Conservation (phyloP, 2,797 vertebrate species). For the Chrysocyon brachyurus region DNA sequence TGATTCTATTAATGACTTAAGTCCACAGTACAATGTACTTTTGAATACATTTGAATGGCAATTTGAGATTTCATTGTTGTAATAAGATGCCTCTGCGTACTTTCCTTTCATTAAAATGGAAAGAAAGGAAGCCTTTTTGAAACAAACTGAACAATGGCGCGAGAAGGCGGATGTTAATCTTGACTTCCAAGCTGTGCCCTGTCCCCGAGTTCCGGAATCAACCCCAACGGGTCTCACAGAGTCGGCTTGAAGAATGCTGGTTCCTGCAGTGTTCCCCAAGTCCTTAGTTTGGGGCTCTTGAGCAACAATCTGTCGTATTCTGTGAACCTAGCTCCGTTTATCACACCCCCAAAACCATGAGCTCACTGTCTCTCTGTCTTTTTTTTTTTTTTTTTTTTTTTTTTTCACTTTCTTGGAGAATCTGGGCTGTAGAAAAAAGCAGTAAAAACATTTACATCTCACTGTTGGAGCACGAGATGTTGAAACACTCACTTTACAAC, state of each 20-base stretch:
- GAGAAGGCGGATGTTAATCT: neutral
- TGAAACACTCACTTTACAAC: slow-evolving; percentile 35
- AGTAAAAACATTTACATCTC: slow-evolving; percentile 38
- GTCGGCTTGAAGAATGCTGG: too few species aligned
- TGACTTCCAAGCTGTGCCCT: neutral
- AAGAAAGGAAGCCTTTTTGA: neutral
- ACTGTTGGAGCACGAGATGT: neutral
- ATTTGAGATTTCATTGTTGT: neutral
- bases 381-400: neutral
- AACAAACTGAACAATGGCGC: neutral
- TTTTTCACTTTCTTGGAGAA: neutral
- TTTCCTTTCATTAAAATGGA: neutral
- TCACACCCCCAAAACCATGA: neutral
- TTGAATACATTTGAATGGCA: neutral
- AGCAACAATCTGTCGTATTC: rapidly evolving
- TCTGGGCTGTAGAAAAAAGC: neutral
- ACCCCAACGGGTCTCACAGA: rapidly evolving
- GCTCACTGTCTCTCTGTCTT: neutral
- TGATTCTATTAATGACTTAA: slow-evolving; percentile 11
- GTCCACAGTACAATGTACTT: neutral
- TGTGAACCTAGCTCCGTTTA: neutral
- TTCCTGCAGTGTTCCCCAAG: neutral
- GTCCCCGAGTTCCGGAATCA: neutral
- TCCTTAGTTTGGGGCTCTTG: rapidly evolving
- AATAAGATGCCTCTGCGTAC: neutral